Evolutionary conservation across 2,113 vertebrate species (phyloP), one percentile per base, ranked within the genome.

Genomic region (Chinchilla lanigera): DNA sequence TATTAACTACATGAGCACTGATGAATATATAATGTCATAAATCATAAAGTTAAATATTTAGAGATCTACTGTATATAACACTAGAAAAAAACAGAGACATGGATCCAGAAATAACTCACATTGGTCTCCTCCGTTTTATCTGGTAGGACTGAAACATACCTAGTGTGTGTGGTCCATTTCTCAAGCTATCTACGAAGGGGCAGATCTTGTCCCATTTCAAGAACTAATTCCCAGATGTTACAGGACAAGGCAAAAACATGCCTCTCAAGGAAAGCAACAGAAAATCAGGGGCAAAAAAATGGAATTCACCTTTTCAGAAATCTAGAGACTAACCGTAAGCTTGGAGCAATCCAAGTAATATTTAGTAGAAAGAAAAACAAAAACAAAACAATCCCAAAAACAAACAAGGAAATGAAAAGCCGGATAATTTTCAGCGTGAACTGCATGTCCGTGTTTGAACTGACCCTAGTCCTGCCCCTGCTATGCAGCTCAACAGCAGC

Each of bases 11-110:
- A 56, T 63, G 82, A 69, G 69, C 83, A 88, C 22, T 65, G 35
- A 86, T n/a, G 56, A 56, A 71, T n/a, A 87, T 2, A 75, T 22
- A 90, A 47, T 89, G 11, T 38, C 54, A 19, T 60, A 26, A 85
- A 78, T 54, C 22, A 83, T 90, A 75, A 86, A 50, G 82, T 33
- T 71, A 71, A 85, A 61, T 56, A 65, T 38, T 93, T 92, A 89
- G 60, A 86, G 81, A 58, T 61, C 22, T 60, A n/a, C 47, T 73
- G n/a, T 56, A 81, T 50, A 61, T 19, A 77, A 47, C 67, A 60
- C 30, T 63, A 3, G 28, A 54, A 54, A 77, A 88, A 50, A 69
- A 75, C 11, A 22, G 38, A 77, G 17, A 69, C 5, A 69, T 1
- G 3, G n/a, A 17, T 10, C 10, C 75, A 77, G 28, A 95, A 22